Evolutionary conservation across 2,113 vertebrate genomes (phyloP), one percentile per base, ranked within the genome.

Genomic region (Reinhardtius hippoglossoides): DNA sequence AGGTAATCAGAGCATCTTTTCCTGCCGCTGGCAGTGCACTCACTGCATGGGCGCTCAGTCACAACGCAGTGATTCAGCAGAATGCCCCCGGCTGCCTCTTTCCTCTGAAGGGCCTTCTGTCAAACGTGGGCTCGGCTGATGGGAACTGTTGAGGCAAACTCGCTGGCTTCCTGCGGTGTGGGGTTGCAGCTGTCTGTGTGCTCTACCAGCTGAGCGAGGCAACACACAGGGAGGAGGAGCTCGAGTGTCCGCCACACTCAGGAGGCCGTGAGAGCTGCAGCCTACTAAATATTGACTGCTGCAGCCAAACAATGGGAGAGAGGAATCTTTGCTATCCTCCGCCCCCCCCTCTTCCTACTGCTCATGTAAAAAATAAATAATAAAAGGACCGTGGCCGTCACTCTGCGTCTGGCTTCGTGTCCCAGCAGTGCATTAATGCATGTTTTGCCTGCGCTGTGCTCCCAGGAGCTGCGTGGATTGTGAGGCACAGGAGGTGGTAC

Each of bases 61-160:
- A 70, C 85, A 82, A 76, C 60, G 88, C 92, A 91, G 92, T 94
- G 94, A 94, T 94, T 93, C 94, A 95, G 93, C 94, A 92, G 80
- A 92, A 92, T 89, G 88, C 80, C 87, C 88, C 83, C 59, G 82
- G 90, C 88, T 69, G 65, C 48, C 74, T 88, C 78, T 65, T 48
- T 66, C 66, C 84, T 84, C 82, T 79, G 78, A 91, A 87, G 83
- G 77, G 87, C 89, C 74, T 85, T 90, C 90, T 88, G 83, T 90
- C 87, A 90, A 76, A 83, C 80, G 60, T n/a, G 27, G 27, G 73
- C 68, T 67, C 18, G 54, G 54, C 13, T 24, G 76, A 87, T 69
- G 87, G 87, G 86, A 80, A 83, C 76, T 71, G 79, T 64, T 61
- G 82, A 86, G 87, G 85, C 78, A 78, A 83, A 89, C 90, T 86